phyloP scores from a whole-genome alignment of 2,113 vertebrate species.

The Ellobius talpinus region DNA sequence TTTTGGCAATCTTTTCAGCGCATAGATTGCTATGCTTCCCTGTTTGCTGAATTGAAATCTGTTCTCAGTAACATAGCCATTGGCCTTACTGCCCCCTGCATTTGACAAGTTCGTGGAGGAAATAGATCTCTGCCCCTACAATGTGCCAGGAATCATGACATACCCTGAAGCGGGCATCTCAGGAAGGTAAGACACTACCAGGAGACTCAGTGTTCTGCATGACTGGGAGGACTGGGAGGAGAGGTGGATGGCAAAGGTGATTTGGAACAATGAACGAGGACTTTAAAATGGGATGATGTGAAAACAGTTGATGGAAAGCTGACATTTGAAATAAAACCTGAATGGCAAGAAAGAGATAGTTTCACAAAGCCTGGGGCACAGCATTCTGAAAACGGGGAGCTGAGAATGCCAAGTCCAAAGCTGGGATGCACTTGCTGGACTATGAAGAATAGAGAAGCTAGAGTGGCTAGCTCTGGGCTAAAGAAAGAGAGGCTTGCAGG shows the following conservation, averaged over 20 bases:
- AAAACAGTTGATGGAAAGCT: not conserved
- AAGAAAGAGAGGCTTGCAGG: not conserved
- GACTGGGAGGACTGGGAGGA: no score
- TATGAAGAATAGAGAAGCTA: not conserved
- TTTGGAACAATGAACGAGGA: not conserved
- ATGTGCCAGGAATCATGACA: not conserved
- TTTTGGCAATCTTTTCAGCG: not conserved
- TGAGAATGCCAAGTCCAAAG: not conserved
- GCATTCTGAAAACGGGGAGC: not conserved
- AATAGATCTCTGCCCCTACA: not conserved
- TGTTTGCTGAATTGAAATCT: not conserved
- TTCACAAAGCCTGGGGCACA: not conserved
- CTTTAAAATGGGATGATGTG: not conserved
- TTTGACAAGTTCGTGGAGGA: not conserved
- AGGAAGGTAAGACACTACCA: fast-evolving
- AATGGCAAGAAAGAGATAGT: not conserved
- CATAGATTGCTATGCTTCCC: not conserved
- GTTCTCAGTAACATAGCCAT: not conserved
- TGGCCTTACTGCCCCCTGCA: not conserved
- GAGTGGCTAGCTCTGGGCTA: not conserved
- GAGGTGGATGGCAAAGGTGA: not conserved
- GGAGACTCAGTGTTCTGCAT: not conserved
- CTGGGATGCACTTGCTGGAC: fast-evolving
- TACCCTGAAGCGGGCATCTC: fast-evolving
- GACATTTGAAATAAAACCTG: not conserved